Evolutionary conservation across 2,888 invertebrate genomes (phyloP).

Genomic region (Sycophila texana): DNA sequence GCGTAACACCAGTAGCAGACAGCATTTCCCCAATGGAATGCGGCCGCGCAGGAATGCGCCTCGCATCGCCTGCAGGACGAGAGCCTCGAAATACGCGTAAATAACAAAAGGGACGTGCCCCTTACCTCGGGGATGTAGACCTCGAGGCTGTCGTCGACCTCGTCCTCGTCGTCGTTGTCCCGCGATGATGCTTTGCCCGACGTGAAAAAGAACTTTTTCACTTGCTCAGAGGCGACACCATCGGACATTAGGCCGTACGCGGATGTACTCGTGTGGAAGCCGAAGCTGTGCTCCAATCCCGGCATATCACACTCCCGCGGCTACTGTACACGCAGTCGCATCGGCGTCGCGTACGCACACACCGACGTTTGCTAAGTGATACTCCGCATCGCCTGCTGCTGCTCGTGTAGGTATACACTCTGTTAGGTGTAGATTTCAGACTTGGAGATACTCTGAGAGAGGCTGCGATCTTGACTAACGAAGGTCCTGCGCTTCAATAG

Average conservation of each 20-base stretch:
- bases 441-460: too few relatives aligned
- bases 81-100: not conserved
- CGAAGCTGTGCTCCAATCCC: constrained; percentile 72
- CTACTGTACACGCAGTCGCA: not conserved
- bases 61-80: not conserved
- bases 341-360: too few relatives aligned
- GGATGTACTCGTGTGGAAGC: constrained; percentile 69
- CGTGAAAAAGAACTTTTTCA: constrained; percentile 90
- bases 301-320: constrained; percentile 67
- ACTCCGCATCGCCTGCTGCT: too few relatives aligned
- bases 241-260: constrained; percentile 79
- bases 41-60: not conserved
- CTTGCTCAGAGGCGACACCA: constrained; percentile 80
- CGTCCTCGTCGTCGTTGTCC: constrained; percentile 73
- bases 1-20: constrained; percentile 48
- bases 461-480: too few relatives aligned
- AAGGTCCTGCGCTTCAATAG: too few relatives aligned
- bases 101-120: not conserved
- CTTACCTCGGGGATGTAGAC: constrained; percentile 87
- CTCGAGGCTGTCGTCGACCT: constrained; percentile 83
- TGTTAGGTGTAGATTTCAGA: too few relatives aligned
- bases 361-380: too few relatives aligned
- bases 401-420: too few relatives aligned
- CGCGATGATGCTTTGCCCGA: constrained; percentile 77
- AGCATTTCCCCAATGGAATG: not conserved